phyloP scores from a whole-genome alignment of 2,888 invertebrate genomes.

The Julus scandinavius region DNA sequence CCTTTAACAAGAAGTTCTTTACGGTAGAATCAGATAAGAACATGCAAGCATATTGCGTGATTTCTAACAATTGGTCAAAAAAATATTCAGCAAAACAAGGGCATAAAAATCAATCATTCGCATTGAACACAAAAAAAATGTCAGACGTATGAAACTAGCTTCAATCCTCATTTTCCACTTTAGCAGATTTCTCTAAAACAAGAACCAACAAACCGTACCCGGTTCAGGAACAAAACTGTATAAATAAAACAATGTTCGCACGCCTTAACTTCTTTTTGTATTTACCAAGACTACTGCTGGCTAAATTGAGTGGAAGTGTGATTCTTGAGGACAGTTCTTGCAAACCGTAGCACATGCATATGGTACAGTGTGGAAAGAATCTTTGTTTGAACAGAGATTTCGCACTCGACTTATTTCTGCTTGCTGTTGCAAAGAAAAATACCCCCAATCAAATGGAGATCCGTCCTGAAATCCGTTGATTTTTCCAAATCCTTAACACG shows the following conservation, averaged over 20 bases:
- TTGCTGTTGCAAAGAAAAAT: slow-evolving; percentile 42
- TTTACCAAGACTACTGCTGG: slow-evolving; percentile 16
- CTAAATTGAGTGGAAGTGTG: slow-evolving; percentile 19
- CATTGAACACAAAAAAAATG: too few relatives aligned
- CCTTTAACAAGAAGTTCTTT: too few relatives aligned
- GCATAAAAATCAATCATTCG: too few relatives aligned
- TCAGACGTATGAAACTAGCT: too few relatives aligned
- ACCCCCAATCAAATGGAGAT: slow-evolving; percentile 25
- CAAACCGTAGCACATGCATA: not conserved
- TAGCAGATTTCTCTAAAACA: not conserved
- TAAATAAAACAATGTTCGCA: slow-evolving; percentile 42
- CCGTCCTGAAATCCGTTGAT: slow-evolving; percentile 22
- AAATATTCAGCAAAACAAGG: too few relatives aligned
- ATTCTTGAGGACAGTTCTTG: not conserved
- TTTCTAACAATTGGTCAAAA: too few relatives aligned
- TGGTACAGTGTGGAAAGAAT: not conserved
- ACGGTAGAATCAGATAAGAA: too few relatives aligned
- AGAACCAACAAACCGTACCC: slow-evolving; percentile 13
- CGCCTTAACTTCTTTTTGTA: slow-evolving; percentile 17
- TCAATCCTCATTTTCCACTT: not conserved
- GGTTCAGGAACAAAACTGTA: not conserved
- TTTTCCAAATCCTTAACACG: slow-evolving; percentile 8
- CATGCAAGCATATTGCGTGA: too few relatives aligned
- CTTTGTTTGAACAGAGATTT: slow-evolving; percentile 43
- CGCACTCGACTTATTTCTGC: slow-evolving; percentile 33